Evolutionary conservation across 1,140 invertebrate species (phyloP).

Genomic region (Akabosia matsudoensis): DNA sequence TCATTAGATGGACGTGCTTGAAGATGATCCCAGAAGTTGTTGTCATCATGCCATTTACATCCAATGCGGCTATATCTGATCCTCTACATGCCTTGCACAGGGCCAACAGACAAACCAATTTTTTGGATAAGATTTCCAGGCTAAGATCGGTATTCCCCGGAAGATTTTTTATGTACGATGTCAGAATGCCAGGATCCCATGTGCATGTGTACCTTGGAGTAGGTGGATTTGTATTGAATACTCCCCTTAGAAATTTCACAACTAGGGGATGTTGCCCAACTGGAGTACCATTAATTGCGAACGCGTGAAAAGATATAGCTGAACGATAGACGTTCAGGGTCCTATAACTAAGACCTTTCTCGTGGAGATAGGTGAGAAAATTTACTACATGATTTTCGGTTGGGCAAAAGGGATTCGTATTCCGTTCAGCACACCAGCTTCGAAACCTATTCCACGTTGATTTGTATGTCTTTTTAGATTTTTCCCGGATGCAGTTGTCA

Average conservation of each 20-base stretch:
- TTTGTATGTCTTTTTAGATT: background rate
- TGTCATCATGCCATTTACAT: background rate
- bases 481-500: background rate
- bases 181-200: background rate
- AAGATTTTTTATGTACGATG: background rate
- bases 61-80: background rate
- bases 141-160: background rate
- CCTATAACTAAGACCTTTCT: background rate
- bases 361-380: background rate
- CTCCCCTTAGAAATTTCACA: background rate
- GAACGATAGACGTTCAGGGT: background rate
- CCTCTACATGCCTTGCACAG: background rate
- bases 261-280: background rate
- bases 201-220: background rate
- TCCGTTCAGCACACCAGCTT: constrained; percentile 2
- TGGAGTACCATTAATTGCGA: background rate
- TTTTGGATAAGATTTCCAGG: background rate
- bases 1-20: background rate
- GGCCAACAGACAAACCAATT: background rate
- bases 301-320: background rate
- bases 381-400: background rate
- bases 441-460: background rate
- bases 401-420: background rate
- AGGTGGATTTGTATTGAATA: background rate
- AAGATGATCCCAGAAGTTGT: background rate